phyloP scores from a whole-genome alignment of 2,888 invertebrate genomes.

The Metallyticus violacea region DNA sequence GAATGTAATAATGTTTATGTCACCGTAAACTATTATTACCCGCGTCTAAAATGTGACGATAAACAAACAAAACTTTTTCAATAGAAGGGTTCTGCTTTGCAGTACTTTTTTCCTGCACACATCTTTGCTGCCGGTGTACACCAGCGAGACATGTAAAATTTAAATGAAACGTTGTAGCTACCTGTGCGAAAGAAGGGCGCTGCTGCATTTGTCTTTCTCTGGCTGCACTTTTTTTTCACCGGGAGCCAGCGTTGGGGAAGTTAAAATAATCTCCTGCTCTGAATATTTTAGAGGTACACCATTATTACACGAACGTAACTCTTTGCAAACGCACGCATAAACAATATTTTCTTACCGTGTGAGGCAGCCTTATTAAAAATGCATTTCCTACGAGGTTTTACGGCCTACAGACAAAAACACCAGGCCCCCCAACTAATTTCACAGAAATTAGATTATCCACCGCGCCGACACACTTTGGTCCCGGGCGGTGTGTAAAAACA shows the following conservation, averaged over 20 bases:
- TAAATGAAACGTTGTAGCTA: background rate
- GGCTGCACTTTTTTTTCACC: background rate
- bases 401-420: background rate
- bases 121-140: background rate
- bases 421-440: background rate
- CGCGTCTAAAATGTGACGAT: too few relatives aligned
- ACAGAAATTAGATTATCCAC: background rate
- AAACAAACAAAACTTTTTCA: too few relatives aligned
- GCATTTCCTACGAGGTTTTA: background rate
- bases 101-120: background rate
- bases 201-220: background rate
- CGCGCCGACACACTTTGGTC: background rate
- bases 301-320: background rate
- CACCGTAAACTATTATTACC: too few relatives aligned
- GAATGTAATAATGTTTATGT: too few relatives aligned
- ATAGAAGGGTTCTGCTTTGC: too few relatives aligned
- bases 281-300: background rate
- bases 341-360: background rate
- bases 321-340: background rate
- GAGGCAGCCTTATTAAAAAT: background rate
- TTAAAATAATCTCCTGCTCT: background rate
- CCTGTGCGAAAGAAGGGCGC: background rate
- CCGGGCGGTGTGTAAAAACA: too few relatives aligned
- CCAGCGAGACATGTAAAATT: background rate
- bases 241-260: background rate